Base-by-base conservation (phyloP, 2,888 invertebrate genomes). In the Chloroclysta siterata region DNA sequence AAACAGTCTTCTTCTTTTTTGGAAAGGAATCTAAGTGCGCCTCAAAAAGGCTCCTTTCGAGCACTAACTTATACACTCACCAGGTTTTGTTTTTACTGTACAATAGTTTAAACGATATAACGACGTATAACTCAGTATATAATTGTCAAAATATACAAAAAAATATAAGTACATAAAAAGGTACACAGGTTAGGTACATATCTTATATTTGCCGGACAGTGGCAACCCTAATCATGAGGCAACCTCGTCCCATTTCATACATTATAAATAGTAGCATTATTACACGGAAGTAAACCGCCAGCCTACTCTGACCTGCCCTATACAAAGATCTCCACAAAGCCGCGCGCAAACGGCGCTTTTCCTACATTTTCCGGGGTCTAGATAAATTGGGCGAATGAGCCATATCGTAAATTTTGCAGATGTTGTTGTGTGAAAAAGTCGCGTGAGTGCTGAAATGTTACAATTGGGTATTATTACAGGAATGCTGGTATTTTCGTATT, bases 161-260 rank as follows among this genome's bases (percentile, higher is more conserved):
- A 8, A 36, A 3, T 11, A 33, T 39, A 3, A 39, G 11, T 39
- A 8, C 8, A 36, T 10, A 8, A 8, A 6, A 6, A 7, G 2
- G 36, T 8, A 39, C 11, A 1, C 8, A 39, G 33, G 0, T 33
- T 11, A 39, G 17, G 22, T 11, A 46, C 46, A 46, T 10, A 11
- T 22, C 6, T 4, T 5, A 28, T 22, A 28, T n/a, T 36, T 4
- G n/a, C 47, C 55, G 52, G 50, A 54, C 44, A 22, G 5, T 15
- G 42, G n/a, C 60, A 53, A 22, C 53, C 60, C 58, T 54, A 57
- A 7, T 14, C 53, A 13, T 47, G 54, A 54, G 29, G 63, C 63
- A 68, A 65, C 68, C 70, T 73, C 71, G 70, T 61, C 60, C 62
- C 60, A 67, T 66, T 72, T 69, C 71, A 55, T 53, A 56, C 68